Conservation (phyloP, 2,797 vertebrate species). For the Catamblyrhynchus diadema region DNA sequence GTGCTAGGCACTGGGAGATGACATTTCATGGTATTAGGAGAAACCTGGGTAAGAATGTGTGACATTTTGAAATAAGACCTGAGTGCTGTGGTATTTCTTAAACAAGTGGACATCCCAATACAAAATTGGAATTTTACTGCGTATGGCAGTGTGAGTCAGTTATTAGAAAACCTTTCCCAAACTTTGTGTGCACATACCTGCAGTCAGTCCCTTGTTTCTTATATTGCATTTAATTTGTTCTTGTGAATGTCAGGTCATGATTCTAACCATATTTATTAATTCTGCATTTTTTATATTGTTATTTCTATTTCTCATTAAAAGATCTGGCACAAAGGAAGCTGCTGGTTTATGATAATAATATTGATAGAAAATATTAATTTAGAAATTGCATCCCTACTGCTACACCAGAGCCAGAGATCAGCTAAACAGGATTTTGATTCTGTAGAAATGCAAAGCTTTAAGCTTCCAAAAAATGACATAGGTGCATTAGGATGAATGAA, state of each 20-base stretch:
- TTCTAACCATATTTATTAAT: not conserved
- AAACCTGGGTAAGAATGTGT: not conserved
- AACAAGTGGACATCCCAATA: not conserved
- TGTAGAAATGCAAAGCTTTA: not conserved
- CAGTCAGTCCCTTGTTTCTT: not conserved
- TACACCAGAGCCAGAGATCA: not conserved
- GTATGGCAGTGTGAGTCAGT: not conserved
- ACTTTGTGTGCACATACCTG: not conserved
- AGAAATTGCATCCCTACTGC: not conserved
- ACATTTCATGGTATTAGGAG: not conserved
- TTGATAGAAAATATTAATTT: not conserved
- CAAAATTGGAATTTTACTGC: not conserved
- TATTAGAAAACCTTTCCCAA: not conserved
- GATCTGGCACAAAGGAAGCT: not conserved
- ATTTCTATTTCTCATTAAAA: not conserved
- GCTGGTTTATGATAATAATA: not conserved
- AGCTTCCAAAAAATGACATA: not conserved
- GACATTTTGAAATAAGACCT: not conserved
- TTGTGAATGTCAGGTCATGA: not conserved
- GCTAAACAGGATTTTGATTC: not conserved
- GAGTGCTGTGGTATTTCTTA: not conserved
- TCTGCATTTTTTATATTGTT: not conserved
- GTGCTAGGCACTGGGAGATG: not conserved
- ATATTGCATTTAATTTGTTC: not conserved
- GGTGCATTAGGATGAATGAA: constrained; percentile 29